These are phyloP conservation scores for Apostichopus leukothele DNA, from an alignment of 53 echinoderm and acorn worm genomes.

Conservation along the genomic window DNA sequence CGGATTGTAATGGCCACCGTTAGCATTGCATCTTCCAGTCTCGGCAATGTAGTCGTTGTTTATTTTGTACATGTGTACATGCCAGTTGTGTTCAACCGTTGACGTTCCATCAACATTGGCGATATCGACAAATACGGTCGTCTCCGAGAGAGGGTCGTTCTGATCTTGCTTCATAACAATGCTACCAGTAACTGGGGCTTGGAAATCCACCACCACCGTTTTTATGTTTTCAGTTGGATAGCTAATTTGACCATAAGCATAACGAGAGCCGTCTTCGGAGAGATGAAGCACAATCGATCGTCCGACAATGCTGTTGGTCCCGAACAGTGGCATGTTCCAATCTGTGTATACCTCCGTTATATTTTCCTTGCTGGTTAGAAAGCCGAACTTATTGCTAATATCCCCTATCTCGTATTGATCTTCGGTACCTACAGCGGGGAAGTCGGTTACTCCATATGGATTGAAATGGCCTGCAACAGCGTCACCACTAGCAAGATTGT, in stretches of 20 bases:
- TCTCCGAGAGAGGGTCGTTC: conserved; percentile 81
- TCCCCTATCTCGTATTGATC: conserved; percentile 94
- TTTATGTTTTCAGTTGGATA: conserved; percentile 70
- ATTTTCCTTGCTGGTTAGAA: conserved; percentile 48
- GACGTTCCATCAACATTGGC: conserved; percentile 72
- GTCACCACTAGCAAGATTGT: conserved; percentile 48
- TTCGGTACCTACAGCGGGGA: conserved; percentile 60
- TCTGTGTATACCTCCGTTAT: conserved; percentile 57
- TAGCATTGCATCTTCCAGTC: conserved; percentile 61
- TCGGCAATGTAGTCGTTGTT: conserved; percentile 65
- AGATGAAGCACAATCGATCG: conserved; percentile 83
- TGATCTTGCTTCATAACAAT: conserved; percentile 74
- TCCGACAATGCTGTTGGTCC: conserved; percentile 77
- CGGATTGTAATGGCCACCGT: conserved; percentile 83
- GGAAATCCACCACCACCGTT: conserved; percentile 72
- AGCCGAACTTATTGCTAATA: conserved; percentile 88
- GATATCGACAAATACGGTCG: conserved; percentile 79
- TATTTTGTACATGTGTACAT: conserved; percentile 67
- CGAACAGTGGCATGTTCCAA: conserved; percentile 91
- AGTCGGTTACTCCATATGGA: conserved; percentile 66
- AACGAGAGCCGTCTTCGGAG: conserved; percentile 52
- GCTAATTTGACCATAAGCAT: conserved; percentile 73
- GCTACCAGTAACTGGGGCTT: conserved; percentile 75
- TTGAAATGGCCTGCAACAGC: conserved; percentile 81
- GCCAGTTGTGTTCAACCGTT: conserved; percentile 86